A percentile compares a stretch with the other conserved stretches of the same genome.
Evolutionary conservation across 2,113 vertebrate genomes (phyloP).

Genomic region (Gymnarchus niloticus): DNA sequence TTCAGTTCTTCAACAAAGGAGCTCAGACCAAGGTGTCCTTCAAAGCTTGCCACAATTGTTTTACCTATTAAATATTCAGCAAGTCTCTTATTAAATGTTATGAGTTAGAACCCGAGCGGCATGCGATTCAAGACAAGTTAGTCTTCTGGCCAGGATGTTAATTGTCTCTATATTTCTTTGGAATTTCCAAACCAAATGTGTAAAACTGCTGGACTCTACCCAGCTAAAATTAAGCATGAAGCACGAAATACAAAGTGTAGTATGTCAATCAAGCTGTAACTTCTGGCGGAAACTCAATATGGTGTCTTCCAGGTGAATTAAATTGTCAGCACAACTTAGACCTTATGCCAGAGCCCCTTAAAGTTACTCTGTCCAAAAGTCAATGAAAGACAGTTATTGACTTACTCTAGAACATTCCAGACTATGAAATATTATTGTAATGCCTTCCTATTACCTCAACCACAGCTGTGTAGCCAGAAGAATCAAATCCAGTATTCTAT

Average conservation of each 20-base stretch:
- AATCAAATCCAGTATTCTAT: not conserved
- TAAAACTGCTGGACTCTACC: too few relatives aligned
- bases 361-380: not conserved
- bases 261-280: not conserved
- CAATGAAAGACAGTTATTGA: not conserved
- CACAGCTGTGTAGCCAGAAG: not conserved
- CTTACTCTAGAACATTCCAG: not conserved
- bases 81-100: too few relatives aligned
- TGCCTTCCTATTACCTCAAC: not conserved
- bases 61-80: too few relatives aligned
- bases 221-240: not conserved
- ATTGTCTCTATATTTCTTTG: too few relatives aligned
- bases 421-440: not conserved
- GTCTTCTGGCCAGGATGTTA: too few relatives aligned
- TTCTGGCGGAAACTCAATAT: not conserved
- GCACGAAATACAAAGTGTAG: not conserved
- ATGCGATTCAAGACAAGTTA: too few relatives aligned
- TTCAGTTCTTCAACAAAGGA: too few relatives aligned
- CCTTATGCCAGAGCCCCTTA: not conserved
- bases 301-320: not conserved
- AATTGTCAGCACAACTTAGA: not conserved
- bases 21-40: too few relatives aligned
- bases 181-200: too few relatives aligned
- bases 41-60: too few relatives aligned
- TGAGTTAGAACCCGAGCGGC: too few relatives aligned